Evolutionary conservation across 1,140 invertebrate species (phyloP), one percentile per base, ranked within the genome.

Genomic region (Holcopasites calliopsidis): DNA sequence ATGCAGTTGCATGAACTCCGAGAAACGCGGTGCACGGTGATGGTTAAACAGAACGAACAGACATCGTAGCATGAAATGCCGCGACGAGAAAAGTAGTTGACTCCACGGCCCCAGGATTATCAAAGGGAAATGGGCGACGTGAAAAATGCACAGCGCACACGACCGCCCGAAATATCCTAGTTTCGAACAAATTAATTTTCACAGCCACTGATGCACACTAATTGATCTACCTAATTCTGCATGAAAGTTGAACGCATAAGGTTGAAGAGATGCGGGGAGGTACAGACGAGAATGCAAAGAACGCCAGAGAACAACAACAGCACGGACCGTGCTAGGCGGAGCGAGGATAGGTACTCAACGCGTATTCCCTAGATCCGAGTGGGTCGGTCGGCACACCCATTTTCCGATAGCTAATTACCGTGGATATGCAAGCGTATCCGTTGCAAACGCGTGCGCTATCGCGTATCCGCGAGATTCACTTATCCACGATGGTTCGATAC

Each of bases 351-450:
- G 18, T 78, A 82, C 52, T 21, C 50, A 28, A 74, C 58, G 42
- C 13, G 75, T 72, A 79, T 62, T 52, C 72, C 47, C 21, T 65
- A 49, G 72, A 42, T 64, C 33, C 72, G 65, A 64, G 54, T 49
- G 35, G 77, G 58, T 55, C 73, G 80, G 54, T 70, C 75, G 71
- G 57, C 65, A 76, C 64, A 62, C 66, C 71, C 65, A 68, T 66
- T 68, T 71, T 52, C 74, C 76, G 77, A 84, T 83, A 77, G 80
- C 80, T 82, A 84, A 84, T 84, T 83, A 83, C 64, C 82, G 49
- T 66, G 77, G 54, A 68, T 76, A 75, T 62, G 73, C 54, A 55
- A 65, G 52, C 26, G 64, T 42, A 50, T 61, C 62, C 49, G 54
- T 68, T 70, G 65, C 60, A 58, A 69, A 74, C 68, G 71, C 58